Base-by-base conservation (phyloP, 2,888 invertebrate species). In the Coecobrya sp. region DNA sequence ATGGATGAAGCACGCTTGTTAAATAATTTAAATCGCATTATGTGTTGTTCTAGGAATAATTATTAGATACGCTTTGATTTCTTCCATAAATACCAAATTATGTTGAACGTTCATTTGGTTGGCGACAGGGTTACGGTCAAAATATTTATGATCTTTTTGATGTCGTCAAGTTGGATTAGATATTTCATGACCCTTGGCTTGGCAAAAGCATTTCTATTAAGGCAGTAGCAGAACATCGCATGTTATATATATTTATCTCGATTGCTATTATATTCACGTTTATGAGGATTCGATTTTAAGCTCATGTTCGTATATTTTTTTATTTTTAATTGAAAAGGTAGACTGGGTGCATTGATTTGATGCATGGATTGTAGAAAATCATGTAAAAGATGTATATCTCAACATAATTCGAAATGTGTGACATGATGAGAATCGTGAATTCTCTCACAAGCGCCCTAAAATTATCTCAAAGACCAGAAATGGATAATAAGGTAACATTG, bases 51-150 rank as follows among this genome's bases (percentile, higher is more conserved):
- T 73, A 11, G 10, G 22, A 73, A 42, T 42, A 19, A 73, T 73
- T 73, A 73, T 10, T 76, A 76, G 19, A 0, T 22, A 49, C 5
- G 70, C 30, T 22, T 76, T 49, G 49, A 49, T 36, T n/a, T n/a
- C n/a, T n/a, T n/a, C n/a, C n/a, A n/a, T 0, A 42, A 8, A 8
- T 25, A 16, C 42, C 68, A 68, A 68, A 68, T n/a, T n/a, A 59
- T 25, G 19, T 42, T 55, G 30, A 81, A 22, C n/a, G 73, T 42
- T 25, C 45, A 36, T 73, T 25, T 25, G 7, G 73, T 42, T 36
- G 79, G 27, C 45, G 79, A 79, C 79, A 79, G 49, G 79, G 52
- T 79, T 79, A 27, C 79, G 52, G 52, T 79, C 79, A 79, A 19
- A 52, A 52, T 52, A 79, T 79, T 79, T 79, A n/a, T 49, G 19